phyloP scores from a whole-genome alignment of 2,113 vertebrate species.

The Orientallactaga bullata region DNA sequence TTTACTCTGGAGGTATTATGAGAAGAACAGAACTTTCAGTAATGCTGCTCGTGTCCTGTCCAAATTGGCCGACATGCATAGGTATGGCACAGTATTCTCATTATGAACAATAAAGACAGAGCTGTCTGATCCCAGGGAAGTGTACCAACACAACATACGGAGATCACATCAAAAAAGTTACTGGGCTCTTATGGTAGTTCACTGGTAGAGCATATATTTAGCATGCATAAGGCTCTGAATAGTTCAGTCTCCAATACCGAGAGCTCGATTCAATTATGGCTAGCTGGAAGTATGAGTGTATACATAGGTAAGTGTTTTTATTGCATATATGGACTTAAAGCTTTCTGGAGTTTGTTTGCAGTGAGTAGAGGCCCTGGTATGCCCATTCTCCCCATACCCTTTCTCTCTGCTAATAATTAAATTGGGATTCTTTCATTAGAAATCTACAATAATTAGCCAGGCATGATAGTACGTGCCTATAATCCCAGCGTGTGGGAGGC shows the following conservation, averaged over 20 bases:
- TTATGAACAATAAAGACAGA: background rate
- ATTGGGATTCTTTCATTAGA: constrained; percentile 5
- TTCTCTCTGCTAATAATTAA: no score
- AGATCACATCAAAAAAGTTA: background rate
- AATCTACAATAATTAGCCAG: background rate
- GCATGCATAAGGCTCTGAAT: background rate
- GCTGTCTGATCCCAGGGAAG: background rate
- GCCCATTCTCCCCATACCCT: no score
- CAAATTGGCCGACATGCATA: constrained; percentile 96
- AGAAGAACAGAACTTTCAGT: constrained; percentile 96
- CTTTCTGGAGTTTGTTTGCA: background rate
- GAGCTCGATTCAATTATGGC: background rate
- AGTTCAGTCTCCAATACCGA: background rate
- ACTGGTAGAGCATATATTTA: no score
- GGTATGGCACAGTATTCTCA: constrained; percentile 85
- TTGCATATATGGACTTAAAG: background rate
- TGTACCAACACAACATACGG: no score
- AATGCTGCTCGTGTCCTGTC: constrained; percentile 96
- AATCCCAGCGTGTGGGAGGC: background rate
- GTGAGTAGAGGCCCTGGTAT: no score
- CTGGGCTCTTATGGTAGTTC: background rate
- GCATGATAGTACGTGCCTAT: background rate
- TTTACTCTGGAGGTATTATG: constrained; percentile 97
- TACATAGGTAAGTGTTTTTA: background rate
- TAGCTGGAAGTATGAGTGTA: background rate